Conservation (phyloP, 1,140 invertebrate genomes). For the silkworm (Bombyx mori) region ASM3026992v2 NC_085124.1:7837001-7837500, state of each 20-base stretch:
- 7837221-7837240: slow-evolving; percentile 9
- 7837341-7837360: slow-evolving; percentile 22
- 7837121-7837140: not conserved
- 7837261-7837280: slow-evolving; percentile 56
- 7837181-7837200: not conserved
- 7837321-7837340: slow-evolving; percentile 63
- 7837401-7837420: slow-evolving; percentile 23
- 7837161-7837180: not conserved
- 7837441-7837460: no score
- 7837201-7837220: not conserved
- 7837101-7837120: not conserved
- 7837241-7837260: slow-evolving; percentile 38
- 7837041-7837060: not conserved
- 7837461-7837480: no score
- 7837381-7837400: slow-evolving; percentile 50
- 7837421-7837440: no score
- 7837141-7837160: not conserved
- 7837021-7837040: not conserved
- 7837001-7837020: slow-evolving; percentile 13
- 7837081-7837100: not conserved
- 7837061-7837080: not conserved
- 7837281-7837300: slow-evolving; percentile 59
- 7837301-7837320: slow-evolving; percentile 48
- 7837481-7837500: no score
- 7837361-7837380: slow-evolving; percentile 8